phyloP scores from a whole-genome alignment of 2,797 vertebrate species.

The Sciurus vulgaris region DNA sequence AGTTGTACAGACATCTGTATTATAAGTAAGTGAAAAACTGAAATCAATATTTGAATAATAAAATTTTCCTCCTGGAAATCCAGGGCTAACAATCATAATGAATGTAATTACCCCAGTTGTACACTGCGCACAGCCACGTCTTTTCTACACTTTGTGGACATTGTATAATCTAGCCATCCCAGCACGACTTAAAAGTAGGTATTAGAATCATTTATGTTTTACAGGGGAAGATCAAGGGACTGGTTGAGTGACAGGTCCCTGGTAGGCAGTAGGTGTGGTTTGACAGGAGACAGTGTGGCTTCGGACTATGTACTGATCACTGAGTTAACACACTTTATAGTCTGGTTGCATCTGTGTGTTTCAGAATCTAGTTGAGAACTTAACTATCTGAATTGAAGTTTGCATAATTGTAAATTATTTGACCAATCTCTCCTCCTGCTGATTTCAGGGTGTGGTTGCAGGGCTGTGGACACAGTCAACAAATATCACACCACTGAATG shows the following conservation, averaged over 20 bases:
- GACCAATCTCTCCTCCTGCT: too few species aligned
- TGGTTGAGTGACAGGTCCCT: not conserved
- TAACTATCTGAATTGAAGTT: not conserved
- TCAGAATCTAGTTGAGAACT: not conserved
- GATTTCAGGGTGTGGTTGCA: not conserved
- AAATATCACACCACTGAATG: not conserved
- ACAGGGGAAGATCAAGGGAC: not conserved
- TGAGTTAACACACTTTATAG: not conserved
- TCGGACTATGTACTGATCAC: not conserved
- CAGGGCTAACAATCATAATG: not conserved
- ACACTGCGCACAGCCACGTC: too few species aligned
- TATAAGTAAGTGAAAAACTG: not conserved
- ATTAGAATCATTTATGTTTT: not conserved
- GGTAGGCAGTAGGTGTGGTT: rapidly evolving
- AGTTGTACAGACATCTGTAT: too few species aligned
- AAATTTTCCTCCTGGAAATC: not conserved
- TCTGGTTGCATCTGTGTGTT: not conserved
- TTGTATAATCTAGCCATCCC: too few species aligned
- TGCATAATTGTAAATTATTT: too few species aligned
- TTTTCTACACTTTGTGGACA: not conserved
- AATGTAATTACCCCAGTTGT: not conserved
- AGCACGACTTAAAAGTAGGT: not conserved
- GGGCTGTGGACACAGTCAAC: not conserved
- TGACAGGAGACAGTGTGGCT: too few species aligned
- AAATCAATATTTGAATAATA: not conserved